Conservation (phyloP, 37 sponge, comb jelly and placozoan genomes). For the Diacarnus erythraeanus region DNA sequence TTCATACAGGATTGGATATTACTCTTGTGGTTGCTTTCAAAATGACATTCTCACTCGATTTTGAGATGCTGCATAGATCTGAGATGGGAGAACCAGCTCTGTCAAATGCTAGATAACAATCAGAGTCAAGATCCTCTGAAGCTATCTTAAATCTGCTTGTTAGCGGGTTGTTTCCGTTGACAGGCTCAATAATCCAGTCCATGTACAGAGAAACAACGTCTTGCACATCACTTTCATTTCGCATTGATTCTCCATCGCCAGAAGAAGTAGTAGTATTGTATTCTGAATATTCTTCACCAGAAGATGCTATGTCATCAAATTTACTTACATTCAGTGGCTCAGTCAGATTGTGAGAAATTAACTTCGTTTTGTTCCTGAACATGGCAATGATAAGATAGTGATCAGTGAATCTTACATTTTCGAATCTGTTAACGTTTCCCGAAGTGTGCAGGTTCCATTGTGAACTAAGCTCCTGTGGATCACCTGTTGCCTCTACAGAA, state of each 20-base stretch:
- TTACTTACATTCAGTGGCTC: too few relatives aligned
- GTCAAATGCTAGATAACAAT: not conserved
- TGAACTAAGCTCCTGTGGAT: not conserved
- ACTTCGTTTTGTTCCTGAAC: not conserved
- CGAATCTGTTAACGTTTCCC: not conserved
- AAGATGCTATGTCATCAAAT: not conserved
- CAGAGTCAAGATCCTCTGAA: not conserved
- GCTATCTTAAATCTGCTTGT: not conserved
- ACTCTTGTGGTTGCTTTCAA: too few relatives aligned
- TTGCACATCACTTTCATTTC: not conserved
- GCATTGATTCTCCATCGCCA: not conserved
- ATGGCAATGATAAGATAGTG: not conserved
- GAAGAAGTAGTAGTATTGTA: not conserved
- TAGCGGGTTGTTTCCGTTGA: not conserved
- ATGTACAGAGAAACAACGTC: not conserved
- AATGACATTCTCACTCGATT: too few relatives aligned
- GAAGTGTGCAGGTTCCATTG: not conserved
- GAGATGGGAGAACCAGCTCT: not conserved
- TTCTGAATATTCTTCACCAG: not conserved
- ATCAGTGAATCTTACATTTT: not conserved
- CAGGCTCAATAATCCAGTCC: not conserved
- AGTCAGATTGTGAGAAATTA: not conserved
- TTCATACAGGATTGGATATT: too few relatives aligned
- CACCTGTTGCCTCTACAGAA: not conserved
- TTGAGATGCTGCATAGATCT: not conserved